Evolutionary conservation across 2,113 vertebrate species (phyloP).

Genomic region (Pogona vitticeps): DNA sequence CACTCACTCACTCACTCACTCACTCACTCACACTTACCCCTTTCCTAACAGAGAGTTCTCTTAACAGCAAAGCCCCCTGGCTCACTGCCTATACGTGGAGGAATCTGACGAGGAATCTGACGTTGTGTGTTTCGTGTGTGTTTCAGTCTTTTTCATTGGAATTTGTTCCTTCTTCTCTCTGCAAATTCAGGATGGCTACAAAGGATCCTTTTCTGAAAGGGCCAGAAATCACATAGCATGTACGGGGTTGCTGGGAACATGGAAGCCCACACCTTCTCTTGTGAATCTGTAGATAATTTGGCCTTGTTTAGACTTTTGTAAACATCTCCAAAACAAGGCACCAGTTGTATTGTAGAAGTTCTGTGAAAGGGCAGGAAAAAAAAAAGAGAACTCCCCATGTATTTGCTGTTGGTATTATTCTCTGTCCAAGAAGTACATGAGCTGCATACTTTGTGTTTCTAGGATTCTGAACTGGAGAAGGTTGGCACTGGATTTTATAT

Average conservation of each 20-base stretch:
- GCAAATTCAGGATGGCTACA: rapidly evolving
- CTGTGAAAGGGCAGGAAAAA: background rate
- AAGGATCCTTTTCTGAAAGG: background rate
- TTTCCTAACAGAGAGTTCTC: background rate
- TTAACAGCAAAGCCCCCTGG: background rate
- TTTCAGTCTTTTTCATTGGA: background rate
- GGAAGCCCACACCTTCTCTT: background rate
- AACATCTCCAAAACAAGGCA: too few relatives aligned
- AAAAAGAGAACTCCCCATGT: background rate
- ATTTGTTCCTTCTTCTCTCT: background rate
- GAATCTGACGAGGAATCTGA: background rate
- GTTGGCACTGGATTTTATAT: background rate
- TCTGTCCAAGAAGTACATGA: background rate
- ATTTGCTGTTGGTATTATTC: background rate
- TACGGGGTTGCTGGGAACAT: background rate
- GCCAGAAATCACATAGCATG: background rate
- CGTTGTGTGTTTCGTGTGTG: background rate
- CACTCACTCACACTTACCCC: too few relatives aligned
- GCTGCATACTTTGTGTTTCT: too few relatives aligned
- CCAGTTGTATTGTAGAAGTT: too few relatives aligned
- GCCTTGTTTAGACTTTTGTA: background rate
- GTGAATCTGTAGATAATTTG: background rate
- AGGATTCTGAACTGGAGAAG: background rate
- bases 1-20: too few relatives aligned
- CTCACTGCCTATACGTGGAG: rapidly evolving